A percentile compares a stretch with the other conserved stretches of the same genome.
phyloP scores from a whole-genome alignment of 2,888 invertebrate genomes.

The Tortricodes alternella region DNA sequence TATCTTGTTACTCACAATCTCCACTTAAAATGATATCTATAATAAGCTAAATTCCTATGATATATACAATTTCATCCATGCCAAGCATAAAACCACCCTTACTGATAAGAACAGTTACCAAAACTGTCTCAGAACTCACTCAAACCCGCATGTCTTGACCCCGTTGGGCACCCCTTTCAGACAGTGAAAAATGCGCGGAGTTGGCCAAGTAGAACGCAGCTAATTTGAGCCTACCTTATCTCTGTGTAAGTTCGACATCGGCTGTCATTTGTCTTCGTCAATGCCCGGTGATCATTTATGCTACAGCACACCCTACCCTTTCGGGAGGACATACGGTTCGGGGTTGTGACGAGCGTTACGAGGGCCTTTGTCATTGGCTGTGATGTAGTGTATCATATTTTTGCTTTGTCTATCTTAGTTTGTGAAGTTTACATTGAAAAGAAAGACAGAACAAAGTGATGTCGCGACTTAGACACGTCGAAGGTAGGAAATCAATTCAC shows the following conservation, averaged over 20 bases:
- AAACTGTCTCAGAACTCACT: not conserved
- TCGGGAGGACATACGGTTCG: conserved; percentile 49
- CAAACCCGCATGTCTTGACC: conserved; percentile 32
- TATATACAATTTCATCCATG: no score
- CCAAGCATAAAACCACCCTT: no score
- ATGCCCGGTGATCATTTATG: conserved; percentile 82
- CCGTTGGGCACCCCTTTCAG: conserved; percentile 52
- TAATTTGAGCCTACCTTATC: conserved; percentile 82
- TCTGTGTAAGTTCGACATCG: conserved; percentile 79
- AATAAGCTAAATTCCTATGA: no score
- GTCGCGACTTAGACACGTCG: no score
- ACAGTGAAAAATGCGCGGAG: conserved; percentile 73
- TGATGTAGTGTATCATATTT: no score
- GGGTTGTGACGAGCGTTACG: not conserved
- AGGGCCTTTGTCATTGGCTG: not conserved
- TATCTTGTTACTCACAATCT: no score
- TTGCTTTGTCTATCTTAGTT: no score
- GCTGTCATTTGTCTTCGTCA: conserved; percentile 83
- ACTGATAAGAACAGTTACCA: no score
- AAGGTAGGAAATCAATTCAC: no score
- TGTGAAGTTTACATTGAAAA: no score
- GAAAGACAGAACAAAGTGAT: no score
- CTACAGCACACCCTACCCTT: conserved; percentile 83
- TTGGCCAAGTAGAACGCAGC: conserved; percentile 72
- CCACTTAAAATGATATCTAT: no score